Conservation (phyloP, 2,888 invertebrate genomes). For the Drosophila mimica region DNA sequence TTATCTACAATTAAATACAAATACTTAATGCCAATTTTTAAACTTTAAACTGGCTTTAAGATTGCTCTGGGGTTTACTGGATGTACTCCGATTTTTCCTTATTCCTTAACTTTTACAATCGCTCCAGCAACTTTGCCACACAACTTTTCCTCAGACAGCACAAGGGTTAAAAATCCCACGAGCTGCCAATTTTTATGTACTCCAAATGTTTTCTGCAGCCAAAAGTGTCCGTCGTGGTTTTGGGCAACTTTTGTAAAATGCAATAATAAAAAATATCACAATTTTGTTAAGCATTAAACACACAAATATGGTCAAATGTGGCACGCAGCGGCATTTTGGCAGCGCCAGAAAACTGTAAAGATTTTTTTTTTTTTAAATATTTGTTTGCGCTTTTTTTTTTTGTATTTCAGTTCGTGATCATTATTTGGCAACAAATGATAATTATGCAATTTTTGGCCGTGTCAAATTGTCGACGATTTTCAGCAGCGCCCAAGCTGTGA, state of each 20-base stretch:
- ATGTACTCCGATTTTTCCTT: no score
- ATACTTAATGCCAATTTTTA: background rate
- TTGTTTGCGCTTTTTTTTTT: background rate
- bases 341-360: conserved; percentile 19
- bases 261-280: conserved; percentile 41
- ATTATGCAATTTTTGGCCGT: conserved; percentile 63
- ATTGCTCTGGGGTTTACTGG: background rate
- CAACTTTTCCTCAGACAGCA: background rate
- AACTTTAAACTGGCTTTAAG: background rate
- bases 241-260: conserved; percentile 47
- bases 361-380: conserved; percentile 23
- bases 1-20: background rate
- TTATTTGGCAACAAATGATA: conserved; percentile 50
- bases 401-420: conserved; percentile 1
- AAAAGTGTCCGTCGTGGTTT: conserved; percentile 45
- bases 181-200: conserved; percentile 26
- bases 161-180: conserved; percentile 65
- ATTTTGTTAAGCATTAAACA: conserved; percentile 42
- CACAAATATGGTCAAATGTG: conserved; percentile 74
- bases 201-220: conserved; percentile 17
- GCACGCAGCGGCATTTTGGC: conserved; percentile 71
- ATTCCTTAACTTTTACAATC: background rate
- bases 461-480: conserved; percentile 43
- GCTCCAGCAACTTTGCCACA: background rate
- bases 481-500: conserved; percentile 35